Conservation (phyloP, 2,888 invertebrate genomes). For the Platerodrilus igneus region DNA sequence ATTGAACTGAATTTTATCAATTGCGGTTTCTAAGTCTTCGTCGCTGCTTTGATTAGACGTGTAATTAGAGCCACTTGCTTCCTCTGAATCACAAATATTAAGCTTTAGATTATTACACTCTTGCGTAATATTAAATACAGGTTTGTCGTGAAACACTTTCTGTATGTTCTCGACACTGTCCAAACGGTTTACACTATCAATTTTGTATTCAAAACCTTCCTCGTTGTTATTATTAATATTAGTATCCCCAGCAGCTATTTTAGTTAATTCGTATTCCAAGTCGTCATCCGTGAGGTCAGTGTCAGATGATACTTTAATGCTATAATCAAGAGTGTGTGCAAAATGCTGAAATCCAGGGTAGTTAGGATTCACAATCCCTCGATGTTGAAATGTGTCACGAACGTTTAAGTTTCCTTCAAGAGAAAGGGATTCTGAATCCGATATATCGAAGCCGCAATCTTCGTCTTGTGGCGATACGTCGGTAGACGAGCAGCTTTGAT, state of each 20-base stretch:
- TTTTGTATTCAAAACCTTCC: conserved; percentile 34
- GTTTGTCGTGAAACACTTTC: conserved; percentile 56
- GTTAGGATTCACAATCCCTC: conserved; percentile 78
- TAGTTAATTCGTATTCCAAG: conserved; percentile 49
- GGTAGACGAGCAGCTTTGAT: conserved; percentile 46
- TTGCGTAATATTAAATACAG: conserved; percentile 52
- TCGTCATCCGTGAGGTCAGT: conserved; percentile 50
- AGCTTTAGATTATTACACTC: conserved; percentile 34
- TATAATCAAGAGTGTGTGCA: conserved; percentile 61
- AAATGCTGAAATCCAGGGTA: conserved; percentile 81
- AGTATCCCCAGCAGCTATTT: conserved; percentile 48
- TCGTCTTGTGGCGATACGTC: conserved; percentile 52
- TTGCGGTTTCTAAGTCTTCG: conserved; percentile 36
- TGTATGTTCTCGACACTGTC: conserved; percentile 50
- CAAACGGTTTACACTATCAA: conserved; percentile 50
- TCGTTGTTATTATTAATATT: conserved; percentile 39
- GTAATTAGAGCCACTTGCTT: conserved; percentile 35
- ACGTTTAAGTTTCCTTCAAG: conserved; percentile 44
- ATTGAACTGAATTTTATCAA: conserved; percentile 52
- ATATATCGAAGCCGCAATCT: conserved; percentile 53
- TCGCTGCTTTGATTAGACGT: conserved; percentile 36
- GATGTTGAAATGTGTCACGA: conserved; percentile 45
- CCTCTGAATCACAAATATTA: conserved; percentile 31
- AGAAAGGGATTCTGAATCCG: conserved; percentile 49
- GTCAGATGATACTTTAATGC: conserved; percentile 43